phyloP scores from a whole-genome alignment of 2,888 invertebrate genomes.

The Ditylenchus weischeri region DNA sequence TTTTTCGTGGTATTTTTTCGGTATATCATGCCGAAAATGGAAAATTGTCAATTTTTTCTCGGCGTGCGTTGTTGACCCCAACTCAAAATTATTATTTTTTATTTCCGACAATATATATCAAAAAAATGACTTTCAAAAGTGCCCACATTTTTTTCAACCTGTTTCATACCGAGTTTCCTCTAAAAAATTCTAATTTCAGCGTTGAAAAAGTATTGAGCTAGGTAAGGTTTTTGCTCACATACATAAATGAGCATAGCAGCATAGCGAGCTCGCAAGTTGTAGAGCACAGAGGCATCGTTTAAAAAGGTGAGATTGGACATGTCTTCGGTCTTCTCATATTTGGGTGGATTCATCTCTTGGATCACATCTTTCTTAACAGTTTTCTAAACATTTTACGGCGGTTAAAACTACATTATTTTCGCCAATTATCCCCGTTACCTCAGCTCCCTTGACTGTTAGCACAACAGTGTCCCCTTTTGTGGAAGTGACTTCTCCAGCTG shows the following conservation, averaged over 20 bases:
- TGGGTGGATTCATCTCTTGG: constrained; percentile 95
- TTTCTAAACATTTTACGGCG: constrained; percentile 62
- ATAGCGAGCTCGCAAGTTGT: constrained; percentile 97
- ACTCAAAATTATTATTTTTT: too few relatives aligned
- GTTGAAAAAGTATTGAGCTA: not conserved
- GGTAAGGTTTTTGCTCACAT: constrained; percentile 19
- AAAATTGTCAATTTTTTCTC: too few relatives aligned
- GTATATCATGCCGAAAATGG: too few relatives aligned
- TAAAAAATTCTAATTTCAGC: not conserved
- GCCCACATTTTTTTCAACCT: too few relatives aligned
- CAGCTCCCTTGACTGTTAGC: constrained; percentile 69
- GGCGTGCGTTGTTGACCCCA: too few relatives aligned
- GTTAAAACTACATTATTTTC: too few relatives aligned
- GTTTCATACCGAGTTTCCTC: not conserved
- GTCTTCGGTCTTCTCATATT: constrained; percentile 83
- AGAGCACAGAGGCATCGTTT: constrained; percentile 96
- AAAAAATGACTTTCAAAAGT: too few relatives aligned
- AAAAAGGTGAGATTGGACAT: constrained; percentile 85
- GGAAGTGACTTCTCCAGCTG: constrained; percentile 93
- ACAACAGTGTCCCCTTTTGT: constrained; percentile 97
- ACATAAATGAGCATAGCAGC: constrained; percentile 77
- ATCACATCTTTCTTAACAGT: constrained; percentile 83
- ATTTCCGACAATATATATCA: too few relatives aligned
- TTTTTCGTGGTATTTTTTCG: too few relatives aligned
- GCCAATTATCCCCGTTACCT: constrained; percentile 30